Percentiles rank a stretch among this genome's conserved stretches.
phyloP scores from a whole-genome alignment of 2,113 vertebrate species.

The Pterocles orientalis region DNA sequence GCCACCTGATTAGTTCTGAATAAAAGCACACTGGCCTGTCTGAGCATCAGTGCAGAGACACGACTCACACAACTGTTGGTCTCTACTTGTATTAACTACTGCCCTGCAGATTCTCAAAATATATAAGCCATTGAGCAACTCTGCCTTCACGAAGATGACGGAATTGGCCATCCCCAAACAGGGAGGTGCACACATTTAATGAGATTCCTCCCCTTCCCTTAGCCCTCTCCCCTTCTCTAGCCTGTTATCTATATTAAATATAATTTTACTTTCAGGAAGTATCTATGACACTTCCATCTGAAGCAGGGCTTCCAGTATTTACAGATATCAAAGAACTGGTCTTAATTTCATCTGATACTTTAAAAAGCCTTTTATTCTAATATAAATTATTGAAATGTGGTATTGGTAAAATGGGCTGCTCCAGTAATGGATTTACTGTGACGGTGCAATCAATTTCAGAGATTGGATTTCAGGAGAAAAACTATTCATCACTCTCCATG shows the following conservation, averaged over 20 bases:
- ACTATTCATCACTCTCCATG: conserved; percentile 64
- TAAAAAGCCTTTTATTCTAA: conserved; percentile 71
- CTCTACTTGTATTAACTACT: background rate
- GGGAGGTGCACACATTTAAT: background rate
- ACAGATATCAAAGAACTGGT: conserved; percentile 60
- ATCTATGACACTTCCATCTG: conserved; percentile 25
- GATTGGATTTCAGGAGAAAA: conserved; percentile 69
- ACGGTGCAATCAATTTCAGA: conserved; percentile 65
- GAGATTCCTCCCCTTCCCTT: background rate
- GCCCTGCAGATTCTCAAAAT: background rate
- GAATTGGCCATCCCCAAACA: background rate
- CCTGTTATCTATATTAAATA: conserved; percentile 41
- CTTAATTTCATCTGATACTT: conserved; percentile 70
- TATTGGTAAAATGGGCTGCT: conserved; percentile 47
- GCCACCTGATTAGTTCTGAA: background rate
- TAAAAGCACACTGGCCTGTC: background rate
- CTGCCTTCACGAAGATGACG: background rate
- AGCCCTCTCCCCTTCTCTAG: background rate
- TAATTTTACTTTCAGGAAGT: conserved; percentile 64
- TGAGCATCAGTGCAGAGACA: background rate
- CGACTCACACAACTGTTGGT: background rate
- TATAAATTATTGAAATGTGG: conserved; percentile 71
- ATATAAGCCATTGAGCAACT: background rate
- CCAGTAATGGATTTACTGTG: conserved; percentile 67
- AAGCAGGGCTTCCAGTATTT: conserved; percentile 66